Evolutionary conservation across 2,797 vertebrate genomes (phyloP).

Genomic region (Vultur gryphus): DNA sequence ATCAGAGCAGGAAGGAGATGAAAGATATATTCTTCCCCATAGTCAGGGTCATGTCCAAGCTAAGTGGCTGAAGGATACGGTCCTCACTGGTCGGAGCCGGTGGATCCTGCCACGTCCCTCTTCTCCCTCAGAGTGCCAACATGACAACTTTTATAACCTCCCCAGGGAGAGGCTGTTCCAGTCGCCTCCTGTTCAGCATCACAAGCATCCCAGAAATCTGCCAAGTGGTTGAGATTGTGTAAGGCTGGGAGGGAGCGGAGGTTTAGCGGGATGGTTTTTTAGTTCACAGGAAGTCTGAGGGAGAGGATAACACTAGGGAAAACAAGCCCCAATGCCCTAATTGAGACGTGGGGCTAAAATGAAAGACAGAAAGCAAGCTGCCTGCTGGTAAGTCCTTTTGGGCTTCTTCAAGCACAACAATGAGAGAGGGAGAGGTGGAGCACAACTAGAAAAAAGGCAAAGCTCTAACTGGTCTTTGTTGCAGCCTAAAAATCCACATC

Average conservation of each 20-base stretch:
- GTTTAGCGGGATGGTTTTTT: slow-evolving; percentile 6
- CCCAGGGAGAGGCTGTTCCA: slow-evolving; percentile 40
- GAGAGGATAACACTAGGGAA: neutral
- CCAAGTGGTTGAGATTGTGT: slow-evolving; percentile 63
- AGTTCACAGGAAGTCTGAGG: slow-evolving; percentile 26
- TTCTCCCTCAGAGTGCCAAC: slow-evolving; percentile 16
- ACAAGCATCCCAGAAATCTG: slow-evolving; percentile 51
- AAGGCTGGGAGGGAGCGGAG: slow-evolving; percentile 57
- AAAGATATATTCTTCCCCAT: neutral
- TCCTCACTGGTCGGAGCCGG: neutral
- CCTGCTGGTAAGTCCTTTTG: neutral
- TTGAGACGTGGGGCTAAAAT: neutral
- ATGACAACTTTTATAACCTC: slow-evolving; percentile 47
- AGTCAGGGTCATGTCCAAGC: neutral
- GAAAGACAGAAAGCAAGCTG: neutral
- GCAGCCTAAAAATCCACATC: neutral
- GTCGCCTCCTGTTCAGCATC: slow-evolving; percentile 49
- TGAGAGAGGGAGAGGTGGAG: neutral
- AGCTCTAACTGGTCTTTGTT: neutral
- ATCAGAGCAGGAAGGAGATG: neutral
- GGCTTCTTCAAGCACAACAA: neutral
- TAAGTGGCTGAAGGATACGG: neutral
- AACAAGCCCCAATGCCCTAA: neutral
- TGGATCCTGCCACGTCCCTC: neutral
- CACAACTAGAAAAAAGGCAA: neutral